Conservation (phyloP, 2,888 invertebrate species). For the Taphrorychus bicolor region DNA sequence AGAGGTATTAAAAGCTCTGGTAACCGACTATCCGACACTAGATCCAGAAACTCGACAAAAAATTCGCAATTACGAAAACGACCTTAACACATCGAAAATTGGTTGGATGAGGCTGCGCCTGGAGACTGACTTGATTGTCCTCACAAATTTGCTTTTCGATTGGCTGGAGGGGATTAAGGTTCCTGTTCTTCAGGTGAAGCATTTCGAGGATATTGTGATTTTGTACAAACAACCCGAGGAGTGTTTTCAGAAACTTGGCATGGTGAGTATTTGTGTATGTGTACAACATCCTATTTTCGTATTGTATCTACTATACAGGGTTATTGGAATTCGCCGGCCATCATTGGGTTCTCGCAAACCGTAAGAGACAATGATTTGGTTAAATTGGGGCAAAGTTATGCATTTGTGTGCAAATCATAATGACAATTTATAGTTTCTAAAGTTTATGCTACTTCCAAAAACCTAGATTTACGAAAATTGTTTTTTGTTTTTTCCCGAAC, state of each 20-base stretch:
- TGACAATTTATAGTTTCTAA: no score
- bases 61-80: conserved; percentile 64
- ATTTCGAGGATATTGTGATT: conserved; percentile 71
- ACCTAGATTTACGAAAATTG: no score
- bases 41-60: conserved; percentile 64
- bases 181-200: conserved; percentile 71
- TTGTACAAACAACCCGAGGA: conserved; percentile 67
- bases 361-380: no score
- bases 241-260: conserved; percentile 67
- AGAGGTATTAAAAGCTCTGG: conserved; percentile 63
- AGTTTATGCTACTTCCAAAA: no score
- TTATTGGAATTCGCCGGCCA: no score
- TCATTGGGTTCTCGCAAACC: no score
- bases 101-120: conserved; percentile 71
- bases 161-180: conserved; percentile 80
- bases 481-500: no score
- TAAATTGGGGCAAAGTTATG: no score
- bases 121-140: conserved; percentile 69
- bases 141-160: conserved; percentile 72
- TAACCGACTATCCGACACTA: conserved; percentile 66
- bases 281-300: no score
- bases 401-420: no score
- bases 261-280: conserved; percentile 55
- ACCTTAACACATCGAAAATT: conserved; percentile 71
- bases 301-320: no score